Evolutionary conservation across 2,113 vertebrate species (phyloP).

Genomic region (Ceyx margarethae): DNA sequence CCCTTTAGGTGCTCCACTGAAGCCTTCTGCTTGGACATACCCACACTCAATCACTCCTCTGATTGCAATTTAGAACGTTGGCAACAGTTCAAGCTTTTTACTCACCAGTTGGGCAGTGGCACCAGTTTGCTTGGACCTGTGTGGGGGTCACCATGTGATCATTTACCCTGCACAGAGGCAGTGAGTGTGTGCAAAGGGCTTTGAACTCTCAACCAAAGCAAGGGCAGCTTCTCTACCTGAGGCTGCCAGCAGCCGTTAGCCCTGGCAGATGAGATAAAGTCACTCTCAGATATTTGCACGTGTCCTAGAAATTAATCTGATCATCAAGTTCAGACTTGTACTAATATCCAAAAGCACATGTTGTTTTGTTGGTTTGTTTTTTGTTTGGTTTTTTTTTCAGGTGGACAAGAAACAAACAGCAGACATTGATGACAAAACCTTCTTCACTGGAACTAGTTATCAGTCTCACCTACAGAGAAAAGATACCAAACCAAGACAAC

Average conservation of each 20-base stretch:
- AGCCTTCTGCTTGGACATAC: background rate
- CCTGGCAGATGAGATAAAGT: background rate
- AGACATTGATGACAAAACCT: background rate
- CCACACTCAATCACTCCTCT: background rate
- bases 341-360: background rate
- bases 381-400: background rate
- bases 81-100: background rate
- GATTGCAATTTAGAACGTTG: rapidly evolving
- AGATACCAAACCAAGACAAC: background rate
- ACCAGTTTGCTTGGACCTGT: background rate
- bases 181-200: background rate
- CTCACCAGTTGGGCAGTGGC: background rate
- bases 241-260: background rate
- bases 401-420: background rate
- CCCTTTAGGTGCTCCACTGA: background rate
- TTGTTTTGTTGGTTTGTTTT: too few species aligned
- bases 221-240: background rate
- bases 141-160: background rate
- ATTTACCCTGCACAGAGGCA: background rate
- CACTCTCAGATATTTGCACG: background rate
- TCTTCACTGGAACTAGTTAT: background rate
- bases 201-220: background rate
- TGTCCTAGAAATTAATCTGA: background rate
- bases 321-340: background rate
- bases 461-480: background rate